Conservation (phyloP, 1,140 invertebrate species). For the Plectus sambesii region DNA sequence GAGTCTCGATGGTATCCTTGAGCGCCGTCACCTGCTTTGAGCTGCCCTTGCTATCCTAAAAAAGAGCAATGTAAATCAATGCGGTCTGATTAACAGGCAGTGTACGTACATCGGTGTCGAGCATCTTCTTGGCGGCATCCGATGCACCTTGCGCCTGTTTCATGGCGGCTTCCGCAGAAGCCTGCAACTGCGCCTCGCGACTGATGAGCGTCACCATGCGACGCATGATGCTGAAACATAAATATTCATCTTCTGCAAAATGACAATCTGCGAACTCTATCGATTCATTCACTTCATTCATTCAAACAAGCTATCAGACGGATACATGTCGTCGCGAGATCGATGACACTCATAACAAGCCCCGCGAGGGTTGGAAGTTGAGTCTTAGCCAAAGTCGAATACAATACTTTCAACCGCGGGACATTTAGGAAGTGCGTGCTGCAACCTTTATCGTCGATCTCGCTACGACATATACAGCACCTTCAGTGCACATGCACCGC, state of each 20-base stretch:
- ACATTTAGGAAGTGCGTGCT: too few relatives aligned
- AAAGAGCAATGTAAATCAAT: background rate
- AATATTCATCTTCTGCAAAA: constrained; percentile 11
- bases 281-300: too few relatives aligned
- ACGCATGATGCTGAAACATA: constrained; percentile 36
- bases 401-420: too few relatives aligned
- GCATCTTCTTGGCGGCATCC: constrained; percentile 38
- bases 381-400: too few relatives aligned
- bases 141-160: constrained; percentile 42
- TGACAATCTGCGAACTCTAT: too few relatives aligned
- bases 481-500: too few relatives aligned
- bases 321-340: background rate
- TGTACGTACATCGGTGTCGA: constrained; percentile 24
- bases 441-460: too few relatives aligned
- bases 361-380: too few relatives aligned
- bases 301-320: constrained; percentile 5
- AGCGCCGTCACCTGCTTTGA: constrained; percentile 23
- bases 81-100: background rate
- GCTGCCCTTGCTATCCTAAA: background rate
- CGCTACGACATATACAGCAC: too few relatives aligned
- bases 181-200: constrained; percentile 38
- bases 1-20: constrained; percentile 24
- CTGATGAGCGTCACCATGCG: constrained; percentile 35
- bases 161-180: constrained; percentile 40
- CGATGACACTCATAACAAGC: too few relatives aligned